Evolutionary conservation across 1,140 invertebrate genomes (phyloP), one percentile per base, ranked within the genome.

Genomic region (Cotesia chilonis): DNA sequence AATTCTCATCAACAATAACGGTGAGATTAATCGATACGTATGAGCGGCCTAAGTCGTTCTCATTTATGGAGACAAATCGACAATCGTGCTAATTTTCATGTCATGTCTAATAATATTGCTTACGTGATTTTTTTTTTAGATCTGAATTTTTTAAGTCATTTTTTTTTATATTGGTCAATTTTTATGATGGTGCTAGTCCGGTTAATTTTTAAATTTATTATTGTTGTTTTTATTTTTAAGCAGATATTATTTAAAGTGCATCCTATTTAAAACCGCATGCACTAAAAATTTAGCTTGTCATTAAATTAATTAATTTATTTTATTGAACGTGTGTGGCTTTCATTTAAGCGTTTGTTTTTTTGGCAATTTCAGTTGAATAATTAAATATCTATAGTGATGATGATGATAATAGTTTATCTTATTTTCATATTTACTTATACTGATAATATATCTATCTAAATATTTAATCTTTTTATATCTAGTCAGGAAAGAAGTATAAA

Each of bases 111-210:
- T 55, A 14, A 17, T 14, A 55, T 14, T 17, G n/a, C 12, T 55
- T 14, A 55, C 17, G 54, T 47, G 41, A 47, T 47, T 6, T 10
- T 9, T 10, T 55, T 55, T 5, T n/a, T 55, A 55, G 54, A 55
- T 14, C 54, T 55, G 54, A 55, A 55, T 55, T 47, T 47, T 47
- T 47, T 47, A 47, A 47, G 41, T 55, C 54, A 55, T 14, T 55
- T 55, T 55, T 55, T 12, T 55, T 55, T 17, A 55, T 55, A 55
- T 17, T n/a, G 54, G 14, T 55, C 12, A n/a, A 55, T 55, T 55
- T 55, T 55, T 55, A 4, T 0, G 12, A 14, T 55, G 54, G 54
- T 55, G 54, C 54, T 55, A 55, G 54, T 55, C 54, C 5, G 17
- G 54, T 55, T 55, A 55, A n/a, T 14, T 5, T 55, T n/a, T 2